Percentiles rank a stretch among this genome's conserved stretches.
Evolutionary conservation across 2,113 vertebrate species (phyloP).

Genomic region (Epinephelus fuscoguttatus): DNA sequence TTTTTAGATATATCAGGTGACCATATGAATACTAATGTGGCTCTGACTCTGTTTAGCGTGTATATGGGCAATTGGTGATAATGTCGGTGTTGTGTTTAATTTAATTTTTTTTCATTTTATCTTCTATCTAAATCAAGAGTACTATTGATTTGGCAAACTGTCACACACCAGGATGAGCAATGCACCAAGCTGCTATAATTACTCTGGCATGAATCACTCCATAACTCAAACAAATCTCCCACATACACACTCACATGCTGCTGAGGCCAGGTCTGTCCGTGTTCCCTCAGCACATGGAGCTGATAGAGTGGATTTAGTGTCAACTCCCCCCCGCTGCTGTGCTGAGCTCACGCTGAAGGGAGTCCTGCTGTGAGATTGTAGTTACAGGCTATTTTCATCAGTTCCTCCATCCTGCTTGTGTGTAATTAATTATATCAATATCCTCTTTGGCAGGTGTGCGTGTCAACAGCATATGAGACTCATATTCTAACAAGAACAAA

Average conservation of each 20-base stretch:
- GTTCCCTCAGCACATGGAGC: slow-evolving; percentile 2
- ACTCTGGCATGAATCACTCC: slow-evolving; percentile 23
- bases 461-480: neutral
- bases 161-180: neutral
- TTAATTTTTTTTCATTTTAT: neutral
- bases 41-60: neutral
- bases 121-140: slow-evolving; percentile 31
- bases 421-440: slow-evolving; percentile 15
- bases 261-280: neutral
- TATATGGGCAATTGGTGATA: neutral
- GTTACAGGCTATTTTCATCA: slow-evolving; percentile 33
- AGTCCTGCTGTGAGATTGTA: slow-evolving; percentile 33
- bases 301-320: slow-evolving; percentile 12
- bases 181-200: slow-evolving; percentile 24
- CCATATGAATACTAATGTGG: neutral
- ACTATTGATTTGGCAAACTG: slow-evolving; percentile 24
- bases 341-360: slow-evolving; percentile 15
- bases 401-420: slow-evolving; percentile 27
- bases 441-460: neutral
- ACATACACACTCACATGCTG: neutral
- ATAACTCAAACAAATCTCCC: slow-evolving; percentile 29
- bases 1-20: no score
- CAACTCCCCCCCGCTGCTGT: slow-evolving; percentile 18
- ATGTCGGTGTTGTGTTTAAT: neutral
- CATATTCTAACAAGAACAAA: neutral